Percentiles rank a stretch among this genome's conserved stretches.
Evolutionary conservation across 2,113 vertebrate genomes (phyloP).

Genomic region (Dasyurus viverrinus): DNA sequence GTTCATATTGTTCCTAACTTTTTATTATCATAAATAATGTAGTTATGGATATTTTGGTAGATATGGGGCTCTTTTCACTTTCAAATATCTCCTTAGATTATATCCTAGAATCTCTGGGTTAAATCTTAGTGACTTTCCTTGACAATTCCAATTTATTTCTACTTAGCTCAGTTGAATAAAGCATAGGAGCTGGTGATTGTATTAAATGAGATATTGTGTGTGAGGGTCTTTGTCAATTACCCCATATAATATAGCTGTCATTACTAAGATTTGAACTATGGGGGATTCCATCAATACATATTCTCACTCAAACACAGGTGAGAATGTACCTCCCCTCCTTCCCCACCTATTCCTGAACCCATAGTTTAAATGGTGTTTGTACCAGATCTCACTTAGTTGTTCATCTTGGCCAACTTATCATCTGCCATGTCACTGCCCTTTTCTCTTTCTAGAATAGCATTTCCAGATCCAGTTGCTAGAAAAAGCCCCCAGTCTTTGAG

Average conservation of each 20-base stretch:
- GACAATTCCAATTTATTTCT: neutral
- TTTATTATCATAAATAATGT: neutral
- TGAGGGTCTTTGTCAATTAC: neutral
- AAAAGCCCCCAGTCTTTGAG: neutral
- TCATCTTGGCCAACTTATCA: neutral
- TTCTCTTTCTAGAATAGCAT: neutral
- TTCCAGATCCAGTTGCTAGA: neutral
- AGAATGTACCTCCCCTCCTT: neutral
- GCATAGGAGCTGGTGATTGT: neutral
- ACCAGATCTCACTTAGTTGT: neutral
- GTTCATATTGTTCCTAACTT: neutral
- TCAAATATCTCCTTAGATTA: neutral
- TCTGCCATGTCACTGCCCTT: neutral
- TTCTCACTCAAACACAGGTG: neutral
- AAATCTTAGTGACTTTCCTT: neutral
- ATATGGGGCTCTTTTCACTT: neutral
- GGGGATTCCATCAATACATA: neutral
- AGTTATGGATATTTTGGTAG: neutral
- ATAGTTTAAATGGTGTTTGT: neutral
- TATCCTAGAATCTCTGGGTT: neutral
- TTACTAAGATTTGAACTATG: neutral
- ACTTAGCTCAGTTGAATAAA: neutral
- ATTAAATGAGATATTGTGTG: neutral
- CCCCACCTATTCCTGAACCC: neutral
- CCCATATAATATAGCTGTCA: neutral